Base-by-base conservation (phyloP, 2,888 invertebrate species). In the Parascotia fuliginaria region DNA sequence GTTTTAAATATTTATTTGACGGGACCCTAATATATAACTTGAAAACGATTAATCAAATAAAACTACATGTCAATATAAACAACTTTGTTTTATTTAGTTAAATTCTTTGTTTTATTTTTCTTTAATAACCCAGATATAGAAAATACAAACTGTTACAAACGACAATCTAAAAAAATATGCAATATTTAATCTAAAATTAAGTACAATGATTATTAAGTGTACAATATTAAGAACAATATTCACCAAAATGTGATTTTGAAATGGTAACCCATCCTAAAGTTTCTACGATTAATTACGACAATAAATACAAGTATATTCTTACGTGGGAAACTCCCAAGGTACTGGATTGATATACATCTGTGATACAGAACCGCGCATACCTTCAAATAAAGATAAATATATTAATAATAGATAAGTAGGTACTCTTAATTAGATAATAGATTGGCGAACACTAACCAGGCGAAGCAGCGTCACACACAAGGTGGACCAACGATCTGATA, bases 301-400 rank as follows among this genome's bases (percentile, higher is more conserved):
- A 37, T 22, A 34, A 48, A 41, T 27, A 41, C 34, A 24, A 24
- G 24, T 48, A 24, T 11, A 39, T 49, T 58, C 27, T 73, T 83
- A 88, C n/a, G 85, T 77, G 1, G 86, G 74, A 27, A 85, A 83
- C 65, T 93, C 92, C 95, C 95, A 95, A 0, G 95, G 95, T 22
- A 92, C 89, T 1, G 95, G 95, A 76, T 95, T 95, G 49, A 95
- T 87, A 65, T 93, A 95, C 75, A 94, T 93, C 53, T 93, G 88
- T 9, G 95, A 95, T 24, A 93, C 91, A 0, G 94, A 94, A 22
- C 94, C 94, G 42, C 94, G 94, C 89, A 95, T 93, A 80, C 94
- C 95, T 95, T 75, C 3, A 58, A 58, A 28, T 16, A 52, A 42
- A 28, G 11, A 7, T 11, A 32, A 32, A 19, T 19, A 5, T 19